Conservation (phyloP, 2,888 invertebrate genomes). For the Cyclophora albipunctata region DNA sequence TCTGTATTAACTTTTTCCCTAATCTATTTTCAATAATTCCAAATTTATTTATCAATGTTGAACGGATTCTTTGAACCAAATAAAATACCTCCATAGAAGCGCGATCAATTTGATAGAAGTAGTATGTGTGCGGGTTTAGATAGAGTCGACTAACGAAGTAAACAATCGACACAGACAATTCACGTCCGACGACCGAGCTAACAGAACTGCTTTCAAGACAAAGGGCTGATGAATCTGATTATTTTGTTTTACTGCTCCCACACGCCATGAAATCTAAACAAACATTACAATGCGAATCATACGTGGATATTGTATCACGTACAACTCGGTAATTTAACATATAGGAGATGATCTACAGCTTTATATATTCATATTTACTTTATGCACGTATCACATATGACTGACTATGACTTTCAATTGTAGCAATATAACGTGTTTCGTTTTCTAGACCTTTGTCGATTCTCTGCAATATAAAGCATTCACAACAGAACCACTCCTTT, state of each 20-base stretch:
- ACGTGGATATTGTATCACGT: slow-evolving; percentile 10
- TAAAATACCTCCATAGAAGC: slow-evolving; percentile 17
- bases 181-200: slow-evolving; percentile 47
- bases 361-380: background rate
- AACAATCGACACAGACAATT: slow-evolving; percentile 63
- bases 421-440: slow-evolving; percentile 19
- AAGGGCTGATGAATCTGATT: slow-evolving; percentile 62
- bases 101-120: slow-evolving; percentile 47
- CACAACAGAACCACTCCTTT: slow-evolving; percentile 3
- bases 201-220: slow-evolving; percentile 48
- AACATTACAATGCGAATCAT: slow-evolving; percentile 22
- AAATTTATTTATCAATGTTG: no score
- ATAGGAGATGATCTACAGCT: background rate
- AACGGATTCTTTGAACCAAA: no score
- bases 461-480: slow-evolving; percentile 20
- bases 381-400: no score
- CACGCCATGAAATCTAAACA: slow-evolving; percentile 40
- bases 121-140: slow-evolving; percentile 45
- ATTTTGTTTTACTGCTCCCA: slow-evolving; percentile 45
- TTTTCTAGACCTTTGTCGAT: slow-evolving; percentile 28
- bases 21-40: no score
- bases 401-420: background rate
- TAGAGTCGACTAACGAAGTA: slow-evolving; percentile 66
- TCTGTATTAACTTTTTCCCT: no score
- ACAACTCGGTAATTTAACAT: background rate